These are phyloP conservation scores for Alentia gelatinosa DNA, from an alignment of 2,888 invertebrate species.

Conservation along the genomic window DNA sequence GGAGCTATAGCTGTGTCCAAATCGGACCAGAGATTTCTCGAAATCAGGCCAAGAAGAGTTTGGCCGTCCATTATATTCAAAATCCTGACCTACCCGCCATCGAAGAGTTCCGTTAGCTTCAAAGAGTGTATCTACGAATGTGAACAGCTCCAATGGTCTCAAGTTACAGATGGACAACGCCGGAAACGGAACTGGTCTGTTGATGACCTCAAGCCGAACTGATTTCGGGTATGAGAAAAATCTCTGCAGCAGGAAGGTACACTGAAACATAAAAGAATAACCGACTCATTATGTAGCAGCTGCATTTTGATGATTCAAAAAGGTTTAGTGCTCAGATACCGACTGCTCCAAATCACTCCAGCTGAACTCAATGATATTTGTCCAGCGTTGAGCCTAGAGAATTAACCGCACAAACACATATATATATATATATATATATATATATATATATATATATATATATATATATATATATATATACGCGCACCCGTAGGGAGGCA, in stretches of 20 bases:
- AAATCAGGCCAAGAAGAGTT: conserved; percentile 47
- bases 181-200: conserved; percentile 56
- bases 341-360: too few species aligned
- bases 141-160: conserved; percentile 53
- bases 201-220: conserved; percentile 53
- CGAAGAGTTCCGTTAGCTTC: neutral
- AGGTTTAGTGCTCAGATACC: too few species aligned
- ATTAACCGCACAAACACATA: too few species aligned
- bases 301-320: too few species aligned
- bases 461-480: too few species aligned
- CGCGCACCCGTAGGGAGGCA: too few species aligned
- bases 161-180: conserved; percentile 56
- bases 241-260: neutral
- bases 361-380: too few species aligned
- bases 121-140: conserved; percentile 50
- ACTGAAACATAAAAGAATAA: conserved; percentile 7
- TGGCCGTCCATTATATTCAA: conserved; percentile 35
- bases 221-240: conserved; percentile 51
- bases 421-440: too few species aligned
- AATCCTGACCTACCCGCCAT: conserved; percentile 37
- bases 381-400: too few species aligned
- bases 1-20: conserved; percentile 44
- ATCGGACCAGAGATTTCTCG: conserved; percentile 17
- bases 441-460: too few species aligned
- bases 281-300: too few species aligned